These are phyloP conservation scores for Drosophila peninsularis DNA, from an alignment of 2,888 invertebrate species.

Conservation along the genomic window DNA sequence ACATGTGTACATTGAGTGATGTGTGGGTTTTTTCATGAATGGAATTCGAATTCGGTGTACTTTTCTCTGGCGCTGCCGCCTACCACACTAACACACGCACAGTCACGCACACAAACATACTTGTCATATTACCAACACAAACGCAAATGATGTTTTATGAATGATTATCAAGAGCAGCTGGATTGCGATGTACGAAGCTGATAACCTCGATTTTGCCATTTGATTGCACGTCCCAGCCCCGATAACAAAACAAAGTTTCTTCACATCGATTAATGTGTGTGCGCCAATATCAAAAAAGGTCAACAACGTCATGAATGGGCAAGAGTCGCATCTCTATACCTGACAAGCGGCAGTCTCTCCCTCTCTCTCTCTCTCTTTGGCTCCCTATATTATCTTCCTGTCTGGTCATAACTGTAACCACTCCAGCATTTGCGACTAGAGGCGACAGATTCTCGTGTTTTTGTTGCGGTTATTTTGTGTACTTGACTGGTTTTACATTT, in stretches of 20 bases:
- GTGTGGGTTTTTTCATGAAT: constrained; percentile 81
- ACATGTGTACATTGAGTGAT: constrained; percentile 48
- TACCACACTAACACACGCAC: constrained; percentile 32
- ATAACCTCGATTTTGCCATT: constrained; percentile 57
- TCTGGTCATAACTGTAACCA: constrained; percentile 47
- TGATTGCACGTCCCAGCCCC: constrained; percentile 26
- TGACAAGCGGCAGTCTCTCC: neutral
- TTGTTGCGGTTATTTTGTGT: constrained; percentile 63
- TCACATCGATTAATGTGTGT: constrained; percentile 62
- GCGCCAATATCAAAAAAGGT: constrained; percentile 68
- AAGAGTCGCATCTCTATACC: constrained; percentile 22
- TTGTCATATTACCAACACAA: constrained; percentile 40
- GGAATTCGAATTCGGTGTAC: constrained; percentile 81
- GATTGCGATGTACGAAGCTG: constrained; percentile 47
- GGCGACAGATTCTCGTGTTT: constrained; percentile 40
- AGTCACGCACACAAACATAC: constrained; percentile 14
- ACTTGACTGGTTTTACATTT: constrained; percentile 74
- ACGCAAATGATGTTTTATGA: constrained; percentile 68
- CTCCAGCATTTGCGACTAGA: constrained; percentile 42
- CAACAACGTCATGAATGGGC: constrained; percentile 58
- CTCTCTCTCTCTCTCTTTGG: constrained; percentile 1
- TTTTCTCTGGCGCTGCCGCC: constrained; percentile 70
- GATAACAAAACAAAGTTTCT: constrained; percentile 43
- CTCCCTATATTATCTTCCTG: constrained; percentile 10
- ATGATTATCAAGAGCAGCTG: constrained; percentile 69